phyloP scores from a whole-genome alignment of 1,140 invertebrate genomes.

The Nephotettix cincticeps region DNA sequence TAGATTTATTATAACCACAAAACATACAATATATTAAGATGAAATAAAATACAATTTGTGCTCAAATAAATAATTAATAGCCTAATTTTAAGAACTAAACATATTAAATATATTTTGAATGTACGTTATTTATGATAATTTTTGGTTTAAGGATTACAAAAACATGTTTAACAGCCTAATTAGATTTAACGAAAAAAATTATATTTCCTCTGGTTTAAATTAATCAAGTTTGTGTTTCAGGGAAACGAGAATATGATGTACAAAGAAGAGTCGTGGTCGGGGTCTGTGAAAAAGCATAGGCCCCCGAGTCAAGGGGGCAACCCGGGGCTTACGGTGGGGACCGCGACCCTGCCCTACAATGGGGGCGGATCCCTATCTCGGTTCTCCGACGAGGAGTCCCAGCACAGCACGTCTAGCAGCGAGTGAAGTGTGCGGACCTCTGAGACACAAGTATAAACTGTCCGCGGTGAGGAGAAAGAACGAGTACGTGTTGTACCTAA shows the following conservation, averaged over 20 bases:
- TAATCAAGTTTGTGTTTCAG: too few relatives aligned
- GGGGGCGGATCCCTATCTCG: not conserved
- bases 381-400: constrained; percentile 1
- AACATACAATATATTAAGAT: too few relatives aligned
- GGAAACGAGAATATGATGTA: constrained; percentile 36
- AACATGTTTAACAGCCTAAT: too few relatives aligned
- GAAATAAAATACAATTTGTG: too few relatives aligned
- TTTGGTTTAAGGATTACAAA: too few relatives aligned
- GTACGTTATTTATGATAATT: too few relatives aligned
- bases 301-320: not conserved
- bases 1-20: not conserved
- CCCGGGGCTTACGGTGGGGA: not conserved
- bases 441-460: not conserved
- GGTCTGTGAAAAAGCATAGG: constrained; percentile 13
- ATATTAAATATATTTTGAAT: too few relatives aligned
- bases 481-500: constrained; percentile 13
- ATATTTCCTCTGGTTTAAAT: too few relatives aligned
- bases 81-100: too few relatives aligned
- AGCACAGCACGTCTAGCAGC: constrained; percentile 3
- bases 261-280: constrained; percentile 23
- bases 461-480: not conserved
- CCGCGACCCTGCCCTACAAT: not conserved
- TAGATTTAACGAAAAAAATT: too few relatives aligned
- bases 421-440: not conserved
- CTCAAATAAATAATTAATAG: too few relatives aligned